phyloP scores from a whole-genome alignment of 2,113 vertebrate species.

The mouse (Mus musculus) region GRCm39 chr1:36672001-36672500 shows the following conservation, averaged over 20 bases:
- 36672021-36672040: not conserved
- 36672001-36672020: not conserved
- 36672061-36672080: not conserved
- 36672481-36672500: not conserved
- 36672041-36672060: not conserved
- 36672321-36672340: not conserved
- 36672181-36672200: not conserved
- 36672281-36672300: not conserved
- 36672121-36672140: not conserved
- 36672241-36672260: not conserved
- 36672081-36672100: not conserved
- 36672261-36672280: not conserved
- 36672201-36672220: not conserved
- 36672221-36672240: not conserved
- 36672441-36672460: not conserved
- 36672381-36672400: not conserved
- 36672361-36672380: not conserved
- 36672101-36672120: not conserved
- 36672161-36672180: not conserved
- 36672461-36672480: not conserved
- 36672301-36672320: not conserved
- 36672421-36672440: not conserved
- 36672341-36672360: not conserved
- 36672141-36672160: not conserved
- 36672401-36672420: not conserved